phyloP scores from a whole-genome alignment of 2,888 invertebrate genomes.

The Nipponacmea schrenckii region DNA sequence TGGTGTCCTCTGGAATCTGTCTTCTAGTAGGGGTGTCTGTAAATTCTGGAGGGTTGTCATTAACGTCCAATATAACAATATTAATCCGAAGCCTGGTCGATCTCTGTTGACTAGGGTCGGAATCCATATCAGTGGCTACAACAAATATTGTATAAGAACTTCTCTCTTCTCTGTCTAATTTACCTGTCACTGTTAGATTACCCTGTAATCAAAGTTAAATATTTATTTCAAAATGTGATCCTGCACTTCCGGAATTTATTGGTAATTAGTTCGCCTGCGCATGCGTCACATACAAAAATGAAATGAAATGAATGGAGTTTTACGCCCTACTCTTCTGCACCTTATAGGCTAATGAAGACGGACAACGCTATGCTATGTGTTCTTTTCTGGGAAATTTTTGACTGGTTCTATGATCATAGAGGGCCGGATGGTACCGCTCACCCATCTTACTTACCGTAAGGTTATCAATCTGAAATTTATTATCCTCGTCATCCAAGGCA shows the following conservation, averaged over 20 bases:
- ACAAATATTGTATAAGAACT: slow-evolving; percentile 77
- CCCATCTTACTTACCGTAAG: neutral
- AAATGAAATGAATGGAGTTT: too few species aligned
- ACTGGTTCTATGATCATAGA: too few species aligned
- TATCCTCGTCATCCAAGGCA: slow-evolving; percentile 76
- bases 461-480: slow-evolving; percentile 59
- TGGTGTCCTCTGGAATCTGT: slow-evolving; percentile 60
- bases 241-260: too few species aligned
- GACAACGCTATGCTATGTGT: too few species aligned
- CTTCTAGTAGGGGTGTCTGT: slow-evolving; percentile 30
- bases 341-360: too few species aligned
- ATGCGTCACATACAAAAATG: too few species aligned
- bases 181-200: slow-evolving; percentile 3
- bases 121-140: slow-evolving; percentile 80
- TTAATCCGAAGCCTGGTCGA: slow-evolving; percentile 46
- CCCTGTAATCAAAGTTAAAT: slow-evolving; percentile 65
- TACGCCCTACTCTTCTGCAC: too few species aligned
- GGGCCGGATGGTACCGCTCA: too few species aligned
- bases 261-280: too few species aligned
- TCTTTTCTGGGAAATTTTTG: too few species aligned
- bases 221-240: too few species aligned
- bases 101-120: slow-evolving; percentile 45
- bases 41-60: slow-evolving; percentile 86
- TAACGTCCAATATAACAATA: slow-evolving; percentile 87
- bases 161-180: slow-evolving; percentile 79